Base-by-base conservation (phyloP, 2,797 vertebrate genomes). In the Pangasius larnaudii region DNA sequence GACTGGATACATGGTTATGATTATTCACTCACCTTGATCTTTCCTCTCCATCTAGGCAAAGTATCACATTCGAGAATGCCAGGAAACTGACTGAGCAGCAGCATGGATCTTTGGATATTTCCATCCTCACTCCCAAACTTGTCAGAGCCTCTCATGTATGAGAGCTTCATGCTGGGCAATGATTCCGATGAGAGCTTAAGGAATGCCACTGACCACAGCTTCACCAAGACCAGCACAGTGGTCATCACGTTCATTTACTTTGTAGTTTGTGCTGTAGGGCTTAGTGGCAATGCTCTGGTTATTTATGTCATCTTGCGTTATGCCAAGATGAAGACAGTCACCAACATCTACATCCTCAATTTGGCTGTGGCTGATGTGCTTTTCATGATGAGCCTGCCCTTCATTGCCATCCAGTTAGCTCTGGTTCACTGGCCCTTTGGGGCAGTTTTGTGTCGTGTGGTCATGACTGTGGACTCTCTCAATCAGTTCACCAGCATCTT, bases 401-500 rank as follows among this genome's bases (percentile, higher is more conserved):
- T 99, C 94, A 94, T 99, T 89, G 98, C 98, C 89, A 97, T 98
- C 95, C 98, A 99, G 94, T 93, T 98, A 69, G 98, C 97, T 0
- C 91, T 99, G 91, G 98, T 98, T 53, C 97, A 98, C 91, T 99
- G 98, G 98, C 98, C 98, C 0, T 99, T 99, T 0, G 98, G 98
- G 74, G 97, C 97, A 14, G 97, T 96, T 87, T 95, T 98, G 88
- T 99, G 98, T 93, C 96, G 98, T 67, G 94, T 99, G 1, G 97
- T 99, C 92, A 99, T 99, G 97, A 98, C 98, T 0, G 96, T 99
- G 5, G 98, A 99, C 7, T 98, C 98, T 33, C 97, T 99, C 88
- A 99, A 99, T 86, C 98, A 99, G 95, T 99, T 99, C 95, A 99
- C 98, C 72, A 98, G 98, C 65, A 99, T 99, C 92, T 99, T 99